Evolutionary conservation across 2,888 invertebrate genomes (phyloP).

Genomic region (Autographa gamma): DNA sequence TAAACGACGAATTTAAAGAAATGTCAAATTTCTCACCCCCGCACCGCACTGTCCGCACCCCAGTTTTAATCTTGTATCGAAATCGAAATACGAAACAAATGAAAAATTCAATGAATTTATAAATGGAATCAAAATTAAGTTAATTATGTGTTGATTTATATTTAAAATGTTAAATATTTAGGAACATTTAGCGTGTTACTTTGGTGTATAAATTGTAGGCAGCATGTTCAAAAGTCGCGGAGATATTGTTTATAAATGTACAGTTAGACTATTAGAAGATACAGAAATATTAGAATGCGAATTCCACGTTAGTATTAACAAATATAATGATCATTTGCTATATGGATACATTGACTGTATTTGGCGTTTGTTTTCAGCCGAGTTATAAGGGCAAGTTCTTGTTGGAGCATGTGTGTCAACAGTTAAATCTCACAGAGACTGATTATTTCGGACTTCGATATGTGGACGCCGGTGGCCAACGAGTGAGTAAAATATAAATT

Average conservation of each 20-base stretch:
- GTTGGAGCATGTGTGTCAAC: constrained; percentile 96
- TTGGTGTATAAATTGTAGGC: constrained; percentile 47
- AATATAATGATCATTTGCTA: constrained; percentile 16
- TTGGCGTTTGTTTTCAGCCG: constrained; percentile 89
- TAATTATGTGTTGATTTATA: constrained; percentile 45
- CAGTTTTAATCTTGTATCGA: constrained; percentile 48
- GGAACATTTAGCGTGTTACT: constrained; percentile 36
- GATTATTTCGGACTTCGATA: constrained; percentile 98
- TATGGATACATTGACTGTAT: constrained; percentile 6
- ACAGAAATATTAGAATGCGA: constrained; percentile 97
- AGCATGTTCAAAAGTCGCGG: constrained; percentile 91
- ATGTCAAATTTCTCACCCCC: constrained; percentile 59
- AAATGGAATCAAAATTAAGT: constrained; percentile 56
- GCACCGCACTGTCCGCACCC: constrained; percentile 59
- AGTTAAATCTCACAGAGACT: constrained; percentile 96
- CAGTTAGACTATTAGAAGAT: constrained; percentile 96
- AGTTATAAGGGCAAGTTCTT: constrained; percentile 97
- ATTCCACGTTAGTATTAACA: constrained; percentile 90
- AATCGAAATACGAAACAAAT: constrained; percentile 71
- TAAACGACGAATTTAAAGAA: constrained; percentile 23
- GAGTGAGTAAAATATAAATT: constrained; percentile 89
- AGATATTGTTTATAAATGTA: constrained; percentile 95
- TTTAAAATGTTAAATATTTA: constrained; percentile 59
- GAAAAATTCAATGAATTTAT: constrained; percentile 58
- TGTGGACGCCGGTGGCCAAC: constrained; percentile 96